A percentile compares a stretch with the other conserved stretches of the same genome.
phyloP scores from a whole-genome alignment of 2,113 vertebrate species.

The Atlantisia rogersi region DNA sequence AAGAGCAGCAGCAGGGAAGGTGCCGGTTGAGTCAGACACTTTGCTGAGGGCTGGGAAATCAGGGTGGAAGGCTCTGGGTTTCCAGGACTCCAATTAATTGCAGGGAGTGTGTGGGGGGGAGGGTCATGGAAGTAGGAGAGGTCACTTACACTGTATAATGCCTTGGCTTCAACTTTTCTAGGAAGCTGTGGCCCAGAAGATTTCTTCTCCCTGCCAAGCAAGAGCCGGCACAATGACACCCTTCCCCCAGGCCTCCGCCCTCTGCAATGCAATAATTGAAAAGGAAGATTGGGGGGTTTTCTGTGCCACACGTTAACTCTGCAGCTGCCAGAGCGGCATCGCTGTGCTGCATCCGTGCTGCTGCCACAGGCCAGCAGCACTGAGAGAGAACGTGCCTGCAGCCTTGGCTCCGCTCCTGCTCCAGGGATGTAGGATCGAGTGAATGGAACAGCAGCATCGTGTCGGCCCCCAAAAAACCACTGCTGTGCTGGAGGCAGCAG shows the following conservation, averaged over 20 bases:
- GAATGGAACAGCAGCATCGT: accelerated
- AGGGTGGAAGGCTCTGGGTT: background rate
- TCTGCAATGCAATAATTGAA: background rate
- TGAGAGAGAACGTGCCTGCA: background rate
- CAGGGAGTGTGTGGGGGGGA: background rate
- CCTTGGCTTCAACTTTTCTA: constrained; percentile 45
- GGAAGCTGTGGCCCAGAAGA: constrained; percentile 48
- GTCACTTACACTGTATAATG: constrained; percentile 5
- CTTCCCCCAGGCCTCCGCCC: background rate
- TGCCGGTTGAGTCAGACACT: background rate
- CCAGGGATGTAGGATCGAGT: background rate
- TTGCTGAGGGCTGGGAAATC: background rate
- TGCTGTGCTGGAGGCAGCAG: background rate
- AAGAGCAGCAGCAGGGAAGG: background rate
- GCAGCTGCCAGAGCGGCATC: background rate
- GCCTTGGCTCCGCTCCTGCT: background rate
- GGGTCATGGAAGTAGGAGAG: constrained; percentile 10
- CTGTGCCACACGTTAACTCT: background rate
- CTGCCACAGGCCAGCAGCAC: accelerated
- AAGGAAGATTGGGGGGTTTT: background rate
- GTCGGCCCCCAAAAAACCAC: background rate
- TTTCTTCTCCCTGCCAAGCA: background rate
- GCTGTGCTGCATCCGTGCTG: accelerated
- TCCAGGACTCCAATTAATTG: background rate
- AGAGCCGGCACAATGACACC: background rate